Evolutionary conservation across 2,888 invertebrate genomes (phyloP), one percentile per base, ranked within the genome.

Genomic region (Eupithecia pulchellata): DNA sequence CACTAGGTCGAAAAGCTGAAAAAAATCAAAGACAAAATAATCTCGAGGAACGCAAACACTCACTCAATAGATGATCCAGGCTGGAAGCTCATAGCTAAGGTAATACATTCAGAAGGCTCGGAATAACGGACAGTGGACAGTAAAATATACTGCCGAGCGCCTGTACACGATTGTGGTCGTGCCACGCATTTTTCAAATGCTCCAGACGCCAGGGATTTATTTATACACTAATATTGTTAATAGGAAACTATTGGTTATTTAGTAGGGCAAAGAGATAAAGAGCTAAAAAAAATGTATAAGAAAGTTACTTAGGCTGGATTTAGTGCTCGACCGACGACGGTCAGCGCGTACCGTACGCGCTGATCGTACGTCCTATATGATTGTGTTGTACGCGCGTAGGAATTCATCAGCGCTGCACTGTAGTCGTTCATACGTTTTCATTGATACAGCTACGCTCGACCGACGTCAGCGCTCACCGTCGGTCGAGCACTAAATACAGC

Each of bases 101-200:
- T 61, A 65, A 70, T 65, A 63, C 65, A 70, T 73, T 63, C 70
- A 39, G 65, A 55, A 65, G 62, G 39, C 67, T 63, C 58, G 64
- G 60, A 74, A 74, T 80, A 83, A 79, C 81, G 81, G 82, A 68
- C 75, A 67, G 52, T 67, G 71, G 73, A 67, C 71, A 27, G 52
- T 61, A 73, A 77, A 78, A 81, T 83, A 75, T 68, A 75, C 78
- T 80, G 82, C 79, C 77, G 82, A 77, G 75, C 71, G 68, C 42
- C 42, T 3, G 71, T 73, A 77, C 75, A 72, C 79, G 78, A 81
- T 77, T 75, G 75, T 72, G 72, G 75, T 70, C 73, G 68, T 68
- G 70, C 63, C 72, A 68, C 39, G 74, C 75, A 78, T 84, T 81
- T 82, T 78, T 79, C 78, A 81, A 81, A 81, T 29, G 32, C 17